Evolutionary conservation across 1,140 invertebrate genomes (phyloP).

Genomic region (Ridgeia piscesae): DNA sequence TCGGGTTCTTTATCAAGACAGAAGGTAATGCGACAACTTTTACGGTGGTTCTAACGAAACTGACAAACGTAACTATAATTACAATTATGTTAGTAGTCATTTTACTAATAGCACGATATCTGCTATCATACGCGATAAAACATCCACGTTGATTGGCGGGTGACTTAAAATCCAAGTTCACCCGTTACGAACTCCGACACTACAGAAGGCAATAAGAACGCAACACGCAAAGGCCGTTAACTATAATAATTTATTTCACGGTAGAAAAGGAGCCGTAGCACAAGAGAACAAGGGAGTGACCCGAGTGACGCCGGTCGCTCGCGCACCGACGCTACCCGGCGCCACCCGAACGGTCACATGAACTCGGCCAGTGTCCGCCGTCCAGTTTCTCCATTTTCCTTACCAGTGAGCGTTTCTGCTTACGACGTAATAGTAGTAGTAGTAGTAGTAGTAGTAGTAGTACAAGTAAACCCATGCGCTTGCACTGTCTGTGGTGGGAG

Average conservation of each 20-base stretch:
- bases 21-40: too few species aligned
- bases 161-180: too few species aligned
- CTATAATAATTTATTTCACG: conserved; percentile 19
- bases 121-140: too few species aligned
- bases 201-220: conserved; percentile 7
- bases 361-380: neutral
- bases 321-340: neutral
- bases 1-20: too few species aligned
- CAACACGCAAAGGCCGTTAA: neutral
- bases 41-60: too few species aligned
- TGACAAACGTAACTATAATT: too few species aligned
- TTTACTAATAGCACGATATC: too few species aligned
- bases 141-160: too few species aligned
- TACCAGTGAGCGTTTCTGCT: neutral
- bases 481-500: neutral
- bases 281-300: neutral
- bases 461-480: conserved; percentile 13
- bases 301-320: neutral
- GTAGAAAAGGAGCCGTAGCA: conserved; percentile 15
- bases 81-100: too few species aligned
- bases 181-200: too few species aligned
- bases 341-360: neutral
- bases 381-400: neutral
- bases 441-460: neutral
- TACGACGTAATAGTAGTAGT: neutral